These are phyloP conservation scores for Nasonia longicornis DNA, from an alignment of 1,140 invertebrate genomes.

Conservation along the genomic window DNA sequence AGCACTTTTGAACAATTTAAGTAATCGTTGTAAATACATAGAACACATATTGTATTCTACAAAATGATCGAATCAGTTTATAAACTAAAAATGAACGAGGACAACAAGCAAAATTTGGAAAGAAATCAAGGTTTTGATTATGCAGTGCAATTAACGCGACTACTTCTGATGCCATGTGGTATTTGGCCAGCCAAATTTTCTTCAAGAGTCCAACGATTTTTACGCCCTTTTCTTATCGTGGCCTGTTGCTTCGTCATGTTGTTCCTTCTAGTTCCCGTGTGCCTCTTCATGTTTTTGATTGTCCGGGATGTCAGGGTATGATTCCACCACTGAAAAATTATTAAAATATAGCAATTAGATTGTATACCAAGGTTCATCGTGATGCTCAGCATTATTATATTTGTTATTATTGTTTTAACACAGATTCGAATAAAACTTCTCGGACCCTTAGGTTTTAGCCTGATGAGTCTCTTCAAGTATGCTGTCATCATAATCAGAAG, in stretches of 20 bases:
- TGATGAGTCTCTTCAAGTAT: conserved; percentile 36
- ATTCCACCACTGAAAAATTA: background rate
- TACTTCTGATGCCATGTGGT: background rate
- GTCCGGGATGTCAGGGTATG: background rate
- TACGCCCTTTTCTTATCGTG: background rate
- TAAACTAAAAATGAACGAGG: background rate
- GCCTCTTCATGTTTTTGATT: background rate
- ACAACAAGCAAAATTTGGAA: background rate
- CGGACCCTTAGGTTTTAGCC: conserved; percentile 24
- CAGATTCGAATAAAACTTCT: conserved; percentile 30
- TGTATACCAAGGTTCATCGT: too few relatives aligned
- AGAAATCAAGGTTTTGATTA: background rate
- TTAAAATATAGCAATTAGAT: too few relatives aligned
- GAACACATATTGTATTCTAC: too few relatives aligned
- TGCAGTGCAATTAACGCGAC: background rate
- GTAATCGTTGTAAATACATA: too few relatives aligned
- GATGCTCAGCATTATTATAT: background rate
- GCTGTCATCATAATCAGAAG: background rate
- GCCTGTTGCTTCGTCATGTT: background rate
- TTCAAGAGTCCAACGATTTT: background rate
- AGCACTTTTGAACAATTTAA: too few relatives aligned
- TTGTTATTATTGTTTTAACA: background rate
- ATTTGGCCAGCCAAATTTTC: background rate
- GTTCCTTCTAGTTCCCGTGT: background rate
- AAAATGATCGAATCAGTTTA: background rate